Evolutionary conservation across 2,797 vertebrate species (phyloP).

Genomic region (Catharus ustulatus): DNA sequence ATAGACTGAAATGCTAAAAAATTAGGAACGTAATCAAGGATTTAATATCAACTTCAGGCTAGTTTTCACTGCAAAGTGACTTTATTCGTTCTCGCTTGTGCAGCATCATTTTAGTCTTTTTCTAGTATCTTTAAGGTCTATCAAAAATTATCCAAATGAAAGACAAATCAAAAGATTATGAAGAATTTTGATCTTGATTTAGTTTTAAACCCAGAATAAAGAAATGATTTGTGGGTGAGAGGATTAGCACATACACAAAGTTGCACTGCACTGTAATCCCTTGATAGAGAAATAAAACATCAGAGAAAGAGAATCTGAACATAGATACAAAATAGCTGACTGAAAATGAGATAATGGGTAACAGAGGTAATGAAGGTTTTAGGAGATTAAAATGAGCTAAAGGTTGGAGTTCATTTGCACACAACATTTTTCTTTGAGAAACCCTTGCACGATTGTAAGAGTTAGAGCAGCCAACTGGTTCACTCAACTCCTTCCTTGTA

Average conservation of each 20-base stretch:
- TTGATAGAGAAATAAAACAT: neutral
- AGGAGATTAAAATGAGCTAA: neutral
- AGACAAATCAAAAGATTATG: neutral
- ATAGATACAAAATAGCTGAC: neutral
- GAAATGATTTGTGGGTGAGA: neutral
- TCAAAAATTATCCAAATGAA: slow-evolving; percentile 1
- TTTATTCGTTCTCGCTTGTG: neutral
- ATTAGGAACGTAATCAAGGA: neutral
- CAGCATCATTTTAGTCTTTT: neutral
- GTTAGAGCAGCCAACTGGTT: neutral
- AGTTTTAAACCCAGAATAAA: slow-evolving; percentile 5
- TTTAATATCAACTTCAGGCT: neutral
- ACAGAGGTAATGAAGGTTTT: neutral
- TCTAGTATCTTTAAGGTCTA: neutral
- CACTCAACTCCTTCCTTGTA: neutral
- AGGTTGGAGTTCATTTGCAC: neutral
- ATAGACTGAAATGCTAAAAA: neutral
- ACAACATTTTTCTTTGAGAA: neutral
- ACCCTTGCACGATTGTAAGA: neutral
- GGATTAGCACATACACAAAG: neutral
- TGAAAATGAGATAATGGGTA: neutral
- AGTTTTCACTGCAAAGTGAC: neutral
- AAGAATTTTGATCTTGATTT: neutral
- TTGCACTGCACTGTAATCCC: neutral
- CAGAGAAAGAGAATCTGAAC: neutral